A percentile compares a stretch with the other conserved stretches of the same genome.
Evolutionary conservation across 2,113 vertebrate genomes (phyloP).

Genomic region (Solea solea): DNA sequence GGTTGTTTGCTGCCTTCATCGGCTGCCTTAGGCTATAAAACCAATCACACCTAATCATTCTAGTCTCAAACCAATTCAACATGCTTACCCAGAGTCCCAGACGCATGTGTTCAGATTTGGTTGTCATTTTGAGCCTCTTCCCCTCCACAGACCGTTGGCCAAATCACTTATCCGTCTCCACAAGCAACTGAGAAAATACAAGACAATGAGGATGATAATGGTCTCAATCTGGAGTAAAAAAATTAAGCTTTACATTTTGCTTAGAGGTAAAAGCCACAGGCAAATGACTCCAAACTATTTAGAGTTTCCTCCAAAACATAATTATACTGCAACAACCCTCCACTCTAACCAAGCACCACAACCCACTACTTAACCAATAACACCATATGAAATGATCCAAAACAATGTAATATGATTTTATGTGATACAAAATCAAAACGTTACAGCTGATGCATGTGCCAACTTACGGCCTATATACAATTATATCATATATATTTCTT

Average conservation of each 20-base stretch:
- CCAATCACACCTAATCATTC: slow-evolving; percentile 9
- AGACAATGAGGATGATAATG: slow-evolving; percentile 10
- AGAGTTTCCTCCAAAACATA: too few species aligned
- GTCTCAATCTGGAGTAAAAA: not conserved
- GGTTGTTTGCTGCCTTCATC: slow-evolving; percentile 2
- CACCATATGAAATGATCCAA: too few species aligned
- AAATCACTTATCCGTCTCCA: slow-evolving; percentile 9
- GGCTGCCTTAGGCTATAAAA: slow-evolving; percentile 13
- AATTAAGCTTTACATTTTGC: too few species aligned
- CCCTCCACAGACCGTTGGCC: slow-evolving; percentile 28
- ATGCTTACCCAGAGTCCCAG: not conserved
- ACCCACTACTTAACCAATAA: too few species aligned
- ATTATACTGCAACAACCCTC: too few species aligned
- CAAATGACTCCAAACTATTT: too few species aligned
- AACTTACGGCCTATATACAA: not conserved
- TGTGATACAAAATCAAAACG: not conserved
- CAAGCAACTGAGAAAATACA: slow-evolving; percentile 1
- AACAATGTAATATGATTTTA: too few species aligned
- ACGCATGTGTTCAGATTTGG: not conserved
- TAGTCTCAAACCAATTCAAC: slow-evolving; percentile 8
- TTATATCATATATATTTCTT: too few species aligned
- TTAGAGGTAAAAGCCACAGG: too few species aligned
- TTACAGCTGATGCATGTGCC: not conserved
- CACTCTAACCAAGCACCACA: not conserved
- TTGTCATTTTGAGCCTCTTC: slow-evolving; percentile 28